phyloP scores from a whole-genome alignment of 2,797 vertebrate genomes.

The Neosilurus mollespiculum region DNA sequence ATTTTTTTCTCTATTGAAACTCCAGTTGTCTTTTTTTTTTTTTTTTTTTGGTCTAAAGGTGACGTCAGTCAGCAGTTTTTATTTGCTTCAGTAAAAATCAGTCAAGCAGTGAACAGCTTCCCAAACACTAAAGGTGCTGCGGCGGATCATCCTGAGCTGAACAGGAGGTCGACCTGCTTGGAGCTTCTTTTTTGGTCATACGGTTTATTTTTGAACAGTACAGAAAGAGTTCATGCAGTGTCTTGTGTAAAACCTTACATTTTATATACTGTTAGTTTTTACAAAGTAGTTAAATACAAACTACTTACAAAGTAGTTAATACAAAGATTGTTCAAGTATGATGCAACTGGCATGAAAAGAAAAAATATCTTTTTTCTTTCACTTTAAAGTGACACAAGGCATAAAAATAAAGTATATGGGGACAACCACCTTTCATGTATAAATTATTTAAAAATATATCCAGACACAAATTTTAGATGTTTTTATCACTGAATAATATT shows the following conservation, averaged over 20 bases:
- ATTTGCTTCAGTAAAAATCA: slow-evolving; percentile 15
- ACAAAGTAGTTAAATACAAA: too few relatives aligned
- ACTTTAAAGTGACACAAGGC: neutral
- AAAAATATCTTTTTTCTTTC: neutral
- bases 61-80: neutral
- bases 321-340: too few relatives aligned
- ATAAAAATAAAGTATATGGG: too few relatives aligned
- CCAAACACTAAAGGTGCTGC: neutral
- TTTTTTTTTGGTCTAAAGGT: neutral
- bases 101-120: neutral
- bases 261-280: neutral
- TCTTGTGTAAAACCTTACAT: neutral
- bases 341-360: neutral
- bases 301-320: too few relatives aligned
- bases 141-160: neutral
- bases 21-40: slow-evolving; percentile 12
- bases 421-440: too few relatives aligned
- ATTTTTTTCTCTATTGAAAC: slow-evolving; percentile 27
- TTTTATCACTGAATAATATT: too few relatives aligned
- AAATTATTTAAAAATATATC: neutral
- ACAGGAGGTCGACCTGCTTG: slow-evolving; percentile 1
- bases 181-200: slow-evolving; percentile 6
- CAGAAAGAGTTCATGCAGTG: neutral
- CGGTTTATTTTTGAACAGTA: neutral
- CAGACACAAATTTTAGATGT: too few relatives aligned